These are phyloP conservation scores for Clarias pachynema DNA, from an alignment of 2,797 vertebrate genomes.

Conservation along the genomic window DNA sequence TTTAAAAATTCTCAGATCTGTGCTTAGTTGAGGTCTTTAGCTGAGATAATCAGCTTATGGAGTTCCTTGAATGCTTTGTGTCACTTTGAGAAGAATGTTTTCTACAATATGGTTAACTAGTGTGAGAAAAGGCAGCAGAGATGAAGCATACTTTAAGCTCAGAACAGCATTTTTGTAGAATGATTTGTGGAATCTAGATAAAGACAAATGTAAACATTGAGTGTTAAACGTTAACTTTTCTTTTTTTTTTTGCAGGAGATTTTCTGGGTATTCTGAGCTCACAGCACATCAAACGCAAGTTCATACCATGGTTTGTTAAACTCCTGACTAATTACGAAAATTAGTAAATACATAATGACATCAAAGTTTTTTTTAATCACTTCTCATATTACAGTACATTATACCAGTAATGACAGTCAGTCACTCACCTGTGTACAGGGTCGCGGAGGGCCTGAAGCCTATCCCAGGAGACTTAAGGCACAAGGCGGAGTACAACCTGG, in stretches of 20 bases:
- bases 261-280: background rate
- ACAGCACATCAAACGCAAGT: background rate
- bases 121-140: conserved; percentile 45
- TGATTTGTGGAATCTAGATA: conserved; percentile 15
- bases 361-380: background rate
- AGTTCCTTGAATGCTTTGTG: conserved; percentile 62
- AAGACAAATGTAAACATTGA: conserved; percentile 17
- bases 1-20: conserved; percentile 59
- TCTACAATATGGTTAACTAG: conserved; percentile 44
- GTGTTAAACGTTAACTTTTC: conserved; percentile 29
- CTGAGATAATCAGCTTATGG: conserved; percentile 60
- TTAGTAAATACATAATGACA: background rate
- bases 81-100: conserved; percentile 58
- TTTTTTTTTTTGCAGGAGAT: conserved; percentile 9
- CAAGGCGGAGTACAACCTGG: too few relatives aligned
- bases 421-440: too few relatives aligned
- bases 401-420: background rate
- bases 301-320: background rate
- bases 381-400: background rate
- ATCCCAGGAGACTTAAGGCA: too few relatives aligned
- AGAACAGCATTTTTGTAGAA: conserved; percentile 33
- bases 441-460: too few relatives aligned
- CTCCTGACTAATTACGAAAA: background rate
- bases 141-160: conserved; percentile 8
- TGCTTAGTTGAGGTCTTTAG: conserved; percentile 49